Evolutionary conservation across 2,113 vertebrate species (phyloP), one percentile per base, ranked within the genome.

Genomic region (Antennarius striatus): DNA sequence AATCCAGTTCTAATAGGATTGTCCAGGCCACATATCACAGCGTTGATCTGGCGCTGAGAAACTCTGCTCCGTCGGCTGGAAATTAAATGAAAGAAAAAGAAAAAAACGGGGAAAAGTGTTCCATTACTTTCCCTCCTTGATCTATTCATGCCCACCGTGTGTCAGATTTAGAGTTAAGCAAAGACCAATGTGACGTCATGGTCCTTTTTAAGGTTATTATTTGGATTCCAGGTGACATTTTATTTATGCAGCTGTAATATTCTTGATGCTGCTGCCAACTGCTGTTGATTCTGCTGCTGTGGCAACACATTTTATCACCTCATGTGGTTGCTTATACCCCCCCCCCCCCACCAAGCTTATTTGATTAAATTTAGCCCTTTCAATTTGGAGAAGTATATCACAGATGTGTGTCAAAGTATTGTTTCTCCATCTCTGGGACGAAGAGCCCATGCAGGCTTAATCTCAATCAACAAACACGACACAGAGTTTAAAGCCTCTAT

Each of bases 291-390:
- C 77, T 69, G 70, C 55, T 66, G 73, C 81, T 82, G 72, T 71
- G 61, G 71, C 77, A 63, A 74, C 56, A 73, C 65, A 83, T 89
- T 85, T 80, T 78, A 82, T 83, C 61, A 47, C 79, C 72, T 68
- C 48, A 36, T 79, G 75, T 84, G 77, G 29, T 83, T 88, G 74
- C 83, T 76, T 75, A 74, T 62, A 55, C 45, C 51, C 57, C 56
- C 53, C 45, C 43, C 68, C 74, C 55, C 63, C 17, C 11, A 4
- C 42, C 4, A 77, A 84, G 85, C 86, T 82, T 82, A 88, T 89
- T 88, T 88, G 86, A 88, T 86, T 90, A 88, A 82, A 90, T 88
- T 83, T 82, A 82, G 83, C 87, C 73, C 73, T 87, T 86, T 86
- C 70, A 80, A 87, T 90, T 85, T 85, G 54, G 70, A 85, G 77